Percentiles rank a stretch among this genome's conserved stretches.
Evolutionary conservation across 2,888 invertebrate species (phyloP).

Genomic region (Exephanes ischioxanthus): DNA sequence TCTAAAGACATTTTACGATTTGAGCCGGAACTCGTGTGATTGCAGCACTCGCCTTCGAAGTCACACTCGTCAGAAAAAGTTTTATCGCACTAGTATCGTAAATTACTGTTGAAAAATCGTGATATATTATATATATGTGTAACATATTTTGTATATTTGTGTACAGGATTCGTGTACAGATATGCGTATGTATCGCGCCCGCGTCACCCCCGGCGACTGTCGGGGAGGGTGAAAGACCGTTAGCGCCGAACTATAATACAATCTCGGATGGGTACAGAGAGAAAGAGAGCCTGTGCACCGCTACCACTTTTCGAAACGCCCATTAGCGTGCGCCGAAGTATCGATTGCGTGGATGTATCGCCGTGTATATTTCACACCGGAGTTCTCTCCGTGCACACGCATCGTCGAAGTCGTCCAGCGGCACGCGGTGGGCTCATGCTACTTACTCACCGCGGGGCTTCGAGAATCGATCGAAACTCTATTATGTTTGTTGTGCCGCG

Average conservation of each 20-base stretch:
- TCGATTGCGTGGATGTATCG: constrained; percentile 57
- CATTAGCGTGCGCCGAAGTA: constrained; percentile 61
- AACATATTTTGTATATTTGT: no score
- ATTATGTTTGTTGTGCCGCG: constrained; percentile 43
- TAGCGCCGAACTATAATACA: constrained; percentile 45
- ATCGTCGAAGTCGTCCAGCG: constrained; percentile 1
- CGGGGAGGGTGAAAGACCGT: constrained; percentile 53
- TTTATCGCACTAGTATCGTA: no score
- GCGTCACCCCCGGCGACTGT: not conserved
- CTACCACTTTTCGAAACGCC: constrained; percentile 52
- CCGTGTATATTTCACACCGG: constrained; percentile 31
- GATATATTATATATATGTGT: no score
- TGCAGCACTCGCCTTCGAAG: no score
- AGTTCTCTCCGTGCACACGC: constrained; percentile 16
- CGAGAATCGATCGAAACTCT: constrained; percentile 52
- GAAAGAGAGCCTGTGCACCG: constrained; percentile 11
- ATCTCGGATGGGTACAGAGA: constrained; percentile 2
- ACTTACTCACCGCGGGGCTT: constrained; percentile 24
- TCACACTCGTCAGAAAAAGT: no score
- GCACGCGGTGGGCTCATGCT: constrained; percentile 5
- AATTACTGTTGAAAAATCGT: no score
- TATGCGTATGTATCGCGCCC: constrained; percentile 6
- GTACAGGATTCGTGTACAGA: no score
- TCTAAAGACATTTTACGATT: no score
- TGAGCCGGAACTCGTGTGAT: no score